Conservation (phyloP, 2,113 vertebrate species). For the Neoarius graeffei region DNA sequence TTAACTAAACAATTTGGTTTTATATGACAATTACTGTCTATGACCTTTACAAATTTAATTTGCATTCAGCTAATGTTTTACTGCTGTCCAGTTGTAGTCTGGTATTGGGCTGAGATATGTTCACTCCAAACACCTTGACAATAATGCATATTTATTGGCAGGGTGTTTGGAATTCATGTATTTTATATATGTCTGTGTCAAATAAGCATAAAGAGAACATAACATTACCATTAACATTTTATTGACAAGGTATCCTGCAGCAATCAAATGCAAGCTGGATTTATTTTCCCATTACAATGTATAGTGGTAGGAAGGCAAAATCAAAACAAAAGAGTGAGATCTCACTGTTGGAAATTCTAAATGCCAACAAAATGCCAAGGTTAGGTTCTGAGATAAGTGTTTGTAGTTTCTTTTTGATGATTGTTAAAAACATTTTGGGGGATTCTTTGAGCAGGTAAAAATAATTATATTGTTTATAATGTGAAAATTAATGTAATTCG, state of each 20-base stretch:
- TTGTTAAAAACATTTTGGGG: background rate
- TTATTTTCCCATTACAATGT: background rate
- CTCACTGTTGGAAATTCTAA: constrained; percentile 5
- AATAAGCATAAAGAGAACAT: background rate
- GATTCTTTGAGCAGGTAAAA: background rate
- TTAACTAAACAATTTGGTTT: background rate
- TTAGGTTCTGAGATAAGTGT: background rate
- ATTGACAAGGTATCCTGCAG: background rate
- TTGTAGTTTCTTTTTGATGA: background rate
- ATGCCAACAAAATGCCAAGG: constrained; percentile 16
- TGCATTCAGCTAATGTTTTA: background rate
- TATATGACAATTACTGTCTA: background rate
- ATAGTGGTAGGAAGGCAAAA: background rate
- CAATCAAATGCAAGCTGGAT: background rate
- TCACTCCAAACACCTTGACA: background rate
- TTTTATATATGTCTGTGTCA: background rate
- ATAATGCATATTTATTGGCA: background rate
- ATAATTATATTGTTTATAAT: background rate
- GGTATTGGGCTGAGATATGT: background rate
- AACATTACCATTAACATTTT: background rate
- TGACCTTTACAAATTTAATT: background rate
- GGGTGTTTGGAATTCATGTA: background rate
- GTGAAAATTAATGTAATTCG: background rate
- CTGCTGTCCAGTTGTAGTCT: background rate
- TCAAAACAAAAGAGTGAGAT: background rate